Evolutionary conservation across 1,140 invertebrate genomes (phyloP), one percentile per base, ranked within the genome.

Genomic region (Drosophila baimaii): DNA sequence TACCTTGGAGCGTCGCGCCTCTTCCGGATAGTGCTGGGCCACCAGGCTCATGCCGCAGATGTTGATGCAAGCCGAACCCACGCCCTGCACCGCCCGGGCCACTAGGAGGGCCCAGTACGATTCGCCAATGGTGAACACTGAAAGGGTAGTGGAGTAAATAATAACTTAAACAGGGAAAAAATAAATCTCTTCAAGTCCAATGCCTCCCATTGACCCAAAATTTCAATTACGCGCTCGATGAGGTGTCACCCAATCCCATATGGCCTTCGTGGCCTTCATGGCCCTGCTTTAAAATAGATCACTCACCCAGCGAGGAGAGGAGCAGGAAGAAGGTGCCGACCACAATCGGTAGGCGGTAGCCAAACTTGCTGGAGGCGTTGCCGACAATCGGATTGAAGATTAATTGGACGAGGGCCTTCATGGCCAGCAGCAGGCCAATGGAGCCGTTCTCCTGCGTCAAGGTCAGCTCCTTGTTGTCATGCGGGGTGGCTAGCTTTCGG

Each of bases 321-420:
- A 98, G 94, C 78, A 98, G 94, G 77, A 95, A 95, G 56, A 96
- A 93, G 85, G 96, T 96, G 35, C 98, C 97, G 25, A 96, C 92
- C 63, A 98, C 95, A 82, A 98, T 94, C 2, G 97, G 97, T 47
- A 96, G 93, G 29, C 95, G 95, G 91, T 97, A 98, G 17, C 98
- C 97, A 63, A 94, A 90, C 49, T 92, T 93, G 58, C 76, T 90
- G 29, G 93, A 93, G 1, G 96, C 96, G 62, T 94, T 94, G 27
- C 96, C 97, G 43, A 98, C 94, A 39, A 96, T 93, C 4, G 97
- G 97, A 92, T 98, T 98, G 77, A 96, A 94, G 62, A 97, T 91
- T 68, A 98, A 93, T 93, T 98, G 97, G 9, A 98, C 95, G 37
- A 98, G 92, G 29, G 97, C 96, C 93, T 98, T 98, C 27, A 96